Evolutionary conservation across 2,797 vertebrate species (phyloP).

Genomic region (Naso thynnoides): DNA sequence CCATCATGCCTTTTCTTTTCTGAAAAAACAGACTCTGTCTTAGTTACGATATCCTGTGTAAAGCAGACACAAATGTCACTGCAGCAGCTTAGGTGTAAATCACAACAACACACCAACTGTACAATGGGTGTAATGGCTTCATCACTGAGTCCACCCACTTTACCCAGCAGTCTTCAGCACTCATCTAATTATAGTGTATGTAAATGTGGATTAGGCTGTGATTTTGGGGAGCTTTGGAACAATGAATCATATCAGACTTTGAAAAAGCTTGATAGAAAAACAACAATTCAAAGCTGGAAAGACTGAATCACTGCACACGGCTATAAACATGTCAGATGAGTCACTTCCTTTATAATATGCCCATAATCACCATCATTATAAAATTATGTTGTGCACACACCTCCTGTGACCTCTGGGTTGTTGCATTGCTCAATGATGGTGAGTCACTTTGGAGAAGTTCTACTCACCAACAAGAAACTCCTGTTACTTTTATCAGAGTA

Average conservation of each 20-base stretch:
- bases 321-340: conserved; percentile 57
- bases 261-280: conserved; percentile 23
- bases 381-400: conserved; percentile 42
- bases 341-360: conserved; percentile 48
- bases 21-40: no score
- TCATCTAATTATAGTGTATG: conserved; percentile 55
- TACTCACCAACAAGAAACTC: conserved; percentile 11
- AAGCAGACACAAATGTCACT: conserved; percentile 2
- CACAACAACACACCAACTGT: conserved; percentile 12
- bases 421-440: conserved; percentile 24
- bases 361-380: conserved; percentile 38
- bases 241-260: conserved; percentile 51
- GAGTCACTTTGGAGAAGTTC: conserved; percentile 43
- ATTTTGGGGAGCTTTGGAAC: conserved; percentile 35
- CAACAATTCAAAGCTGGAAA: conserved; percentile 42
- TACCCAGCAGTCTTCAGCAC: conserved; percentile 31
- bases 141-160: conserved; percentile 41
- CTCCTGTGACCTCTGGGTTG: conserved; percentile 34
- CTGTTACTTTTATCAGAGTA: neutral
- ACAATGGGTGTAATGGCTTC: conserved; percentile 28
- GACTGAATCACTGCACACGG: conserved; percentile 41
- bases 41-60: conserved; percentile 4
- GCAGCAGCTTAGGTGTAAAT: conserved; percentile 7
- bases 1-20: no score
- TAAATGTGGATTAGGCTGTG: conserved; percentile 42